These are phyloP conservation scores for Cetoscarus ocellatus DNA, from an alignment of 2,797 vertebrate genomes.

Conservation along the genomic window DNA sequence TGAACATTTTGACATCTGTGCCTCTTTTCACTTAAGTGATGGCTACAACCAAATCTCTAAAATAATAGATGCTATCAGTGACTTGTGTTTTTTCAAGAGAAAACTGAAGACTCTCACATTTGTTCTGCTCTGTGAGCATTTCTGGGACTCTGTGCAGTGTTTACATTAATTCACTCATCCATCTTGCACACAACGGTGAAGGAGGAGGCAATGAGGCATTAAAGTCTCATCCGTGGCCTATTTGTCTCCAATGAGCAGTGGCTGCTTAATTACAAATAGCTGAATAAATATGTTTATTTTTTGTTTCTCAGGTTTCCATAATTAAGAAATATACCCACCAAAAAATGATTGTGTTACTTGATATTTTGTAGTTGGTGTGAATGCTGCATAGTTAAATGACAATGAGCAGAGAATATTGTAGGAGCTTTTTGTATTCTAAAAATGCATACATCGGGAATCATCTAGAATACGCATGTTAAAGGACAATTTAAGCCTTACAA, in stretches of 20 bases:
- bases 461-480: no score
- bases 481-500: no score
- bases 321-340: constrained; percentile 8
- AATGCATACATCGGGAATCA: no score
- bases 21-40: constrained; percentile 27
- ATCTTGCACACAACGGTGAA: constrained; percentile 63
- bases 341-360: no score
- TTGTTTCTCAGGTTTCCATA: constrained; percentile 12
- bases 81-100: constrained; percentile 58
- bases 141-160: constrained; percentile 58
- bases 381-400: no score
- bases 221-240: constrained; percentile 63
- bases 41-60: constrained; percentile 39
- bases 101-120: constrained; percentile 56
- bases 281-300: constrained; percentile 50
- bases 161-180: constrained; percentile 77
- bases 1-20: neutral
- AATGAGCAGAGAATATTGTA: no score
- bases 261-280: constrained; percentile 62
- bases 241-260: constrained; percentile 74
- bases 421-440: no score
- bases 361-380: no score
- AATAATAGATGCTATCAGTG: constrained; percentile 49
- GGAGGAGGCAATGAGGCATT: constrained; percentile 79
- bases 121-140: constrained; percentile 52